Evolutionary conservation across 1,140 invertebrate genomes (phyloP).

Genomic region (Rhopalosiphum maidis): DNA sequence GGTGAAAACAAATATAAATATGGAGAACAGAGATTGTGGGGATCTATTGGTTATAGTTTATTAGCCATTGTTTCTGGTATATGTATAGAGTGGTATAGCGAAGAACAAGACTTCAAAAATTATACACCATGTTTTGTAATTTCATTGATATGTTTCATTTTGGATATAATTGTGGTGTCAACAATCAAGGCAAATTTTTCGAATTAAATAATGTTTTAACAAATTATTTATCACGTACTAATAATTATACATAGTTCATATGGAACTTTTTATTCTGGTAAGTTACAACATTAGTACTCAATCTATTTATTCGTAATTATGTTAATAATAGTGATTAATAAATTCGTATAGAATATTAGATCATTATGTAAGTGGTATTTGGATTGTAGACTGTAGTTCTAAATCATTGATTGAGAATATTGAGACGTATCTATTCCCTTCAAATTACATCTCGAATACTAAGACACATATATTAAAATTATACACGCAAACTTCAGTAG

Average conservation of each 20-base stretch:
- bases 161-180: constrained; percentile 24
- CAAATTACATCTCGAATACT: no score
- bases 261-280: no score
- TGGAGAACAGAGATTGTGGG: constrained; percentile 83
- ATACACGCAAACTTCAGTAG: no score
- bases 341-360: no score
- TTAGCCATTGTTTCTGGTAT: constrained; percentile 76
- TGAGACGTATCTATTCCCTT: no score
- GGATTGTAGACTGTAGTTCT: no score
- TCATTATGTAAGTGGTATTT: no score
- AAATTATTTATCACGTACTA: background rate
- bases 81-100: constrained; percentile 76
- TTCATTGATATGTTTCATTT: background rate
- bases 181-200: constrained; percentile 21
- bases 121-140: constrained; percentile 65
- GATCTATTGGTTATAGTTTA: constrained; percentile 80
- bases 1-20: constrained; percentile 72
- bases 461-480: no score
- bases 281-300: no score
- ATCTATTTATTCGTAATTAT: no score
- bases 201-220: background rate
- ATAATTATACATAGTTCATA: background rate
- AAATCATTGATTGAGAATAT: no score
- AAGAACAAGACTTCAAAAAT: constrained; percentile 70
- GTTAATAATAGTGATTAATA: no score